phyloP scores from a whole-genome alignment of 1,140 invertebrate species.

The Eciton burchellii region DNA sequence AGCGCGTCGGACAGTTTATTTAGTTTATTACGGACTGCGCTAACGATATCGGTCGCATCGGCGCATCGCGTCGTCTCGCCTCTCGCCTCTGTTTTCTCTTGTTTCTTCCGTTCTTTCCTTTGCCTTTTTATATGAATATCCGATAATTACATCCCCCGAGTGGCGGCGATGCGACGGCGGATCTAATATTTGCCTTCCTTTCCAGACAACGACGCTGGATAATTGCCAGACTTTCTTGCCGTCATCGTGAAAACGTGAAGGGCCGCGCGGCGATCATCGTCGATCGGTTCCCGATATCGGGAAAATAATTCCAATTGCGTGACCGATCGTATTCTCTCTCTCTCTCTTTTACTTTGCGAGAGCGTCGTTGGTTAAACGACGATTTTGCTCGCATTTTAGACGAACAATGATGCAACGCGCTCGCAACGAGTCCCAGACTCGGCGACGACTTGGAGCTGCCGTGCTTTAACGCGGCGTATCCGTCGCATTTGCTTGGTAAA shows the following conservation, averaged over 20 bases:
- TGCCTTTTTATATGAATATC: conserved; percentile 71
- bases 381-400: neutral
- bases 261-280: neutral
- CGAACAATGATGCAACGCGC: neutral
- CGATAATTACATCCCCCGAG: conserved; percentile 73
- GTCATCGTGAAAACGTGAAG: conserved; percentile 16
- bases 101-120: conserved; percentile 8
- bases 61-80: too few relatives aligned
- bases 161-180: conserved; percentile 56
- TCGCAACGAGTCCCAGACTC: neutral
- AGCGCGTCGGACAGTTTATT: conserved; percentile 76
- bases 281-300: neutral
- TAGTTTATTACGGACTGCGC: conserved; percentile 77
- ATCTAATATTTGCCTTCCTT: conserved; percentile 48
- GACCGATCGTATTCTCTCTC: neutral
- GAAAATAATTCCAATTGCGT: neutral
- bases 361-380: neutral
- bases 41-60: conserved; percentile 78
- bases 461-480: neutral
- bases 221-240: conserved; percentile 44
- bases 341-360: neutral
- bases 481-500: neutral
- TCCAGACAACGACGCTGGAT: conserved; percentile 45
- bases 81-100: conserved; percentile 42
- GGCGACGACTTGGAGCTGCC: neutral